A percentile compares a stretch with the other conserved stretches of the same genome.
Conservation (phyloP, 2,888 invertebrate genomes). For the Campopleginae sp. region DNA sequence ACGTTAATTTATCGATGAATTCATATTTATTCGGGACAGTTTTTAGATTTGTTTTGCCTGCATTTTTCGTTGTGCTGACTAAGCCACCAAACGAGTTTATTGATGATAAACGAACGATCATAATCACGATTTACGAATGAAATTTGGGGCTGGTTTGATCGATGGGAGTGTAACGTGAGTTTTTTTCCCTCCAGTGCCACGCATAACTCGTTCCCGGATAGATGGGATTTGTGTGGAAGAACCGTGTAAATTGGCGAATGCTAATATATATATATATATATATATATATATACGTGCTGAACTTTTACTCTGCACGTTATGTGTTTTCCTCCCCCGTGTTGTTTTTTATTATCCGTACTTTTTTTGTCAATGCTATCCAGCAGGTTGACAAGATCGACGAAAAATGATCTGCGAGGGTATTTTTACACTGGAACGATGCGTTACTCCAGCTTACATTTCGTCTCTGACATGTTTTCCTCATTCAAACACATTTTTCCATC, state of each 20-base stretch:
- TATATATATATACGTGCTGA: constrained; percentile 47
- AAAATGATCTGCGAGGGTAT: constrained; percentile 4
- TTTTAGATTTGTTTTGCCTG: constrained; percentile 7
- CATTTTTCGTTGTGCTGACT: constrained; percentile 36
- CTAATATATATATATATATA: too few relatives aligned
- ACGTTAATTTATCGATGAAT: constrained; percentile 7
- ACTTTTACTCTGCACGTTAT: constrained; percentile 45
- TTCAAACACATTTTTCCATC: background rate
- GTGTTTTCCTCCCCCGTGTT: background rate
- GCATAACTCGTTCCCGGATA: background rate
- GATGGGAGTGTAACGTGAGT: constrained; percentile 68
- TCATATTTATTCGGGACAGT: constrained; percentile 19
- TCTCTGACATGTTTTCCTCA: background rate
- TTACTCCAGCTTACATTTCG: background rate
- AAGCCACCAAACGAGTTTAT: constrained; percentile 22
- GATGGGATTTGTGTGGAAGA: constrained; percentile 21
- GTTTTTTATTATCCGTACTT: constrained; percentile 11
- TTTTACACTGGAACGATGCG: background rate
- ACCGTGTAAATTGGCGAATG: constrained; percentile 45
- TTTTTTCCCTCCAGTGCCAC: background rate
- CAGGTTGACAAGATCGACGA: background rate
- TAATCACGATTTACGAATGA: constrained; percentile 63
- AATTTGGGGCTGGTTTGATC: constrained; percentile 64
- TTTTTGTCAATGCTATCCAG: background rate
- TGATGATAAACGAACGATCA: constrained; percentile 38